These are phyloP conservation scores for Aethina tumida DNA, from an alignment of 1,140 invertebrate genomes.

Conservation along the genomic window DNA sequence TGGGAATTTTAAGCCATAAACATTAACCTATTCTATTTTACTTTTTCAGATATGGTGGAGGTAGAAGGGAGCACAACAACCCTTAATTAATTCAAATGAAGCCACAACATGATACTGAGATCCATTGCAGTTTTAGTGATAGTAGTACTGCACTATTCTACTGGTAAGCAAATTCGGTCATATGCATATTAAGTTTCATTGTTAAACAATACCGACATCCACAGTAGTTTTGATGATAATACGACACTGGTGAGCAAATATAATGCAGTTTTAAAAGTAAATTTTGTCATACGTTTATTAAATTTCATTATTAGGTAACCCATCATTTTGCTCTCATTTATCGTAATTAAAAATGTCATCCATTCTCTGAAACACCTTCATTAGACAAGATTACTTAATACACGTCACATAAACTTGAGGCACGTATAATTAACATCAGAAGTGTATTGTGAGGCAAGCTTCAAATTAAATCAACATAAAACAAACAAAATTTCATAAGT, in stretches of 20 bases:
- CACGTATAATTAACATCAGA: no score
- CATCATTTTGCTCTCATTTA: background rate
- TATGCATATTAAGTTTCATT: background rate
- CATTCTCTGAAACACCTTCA: no score
- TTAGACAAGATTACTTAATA: no score
- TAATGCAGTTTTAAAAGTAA: no score
- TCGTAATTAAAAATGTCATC: background rate
- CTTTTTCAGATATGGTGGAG: background rate
- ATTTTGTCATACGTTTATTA: no score
- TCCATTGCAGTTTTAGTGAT: background rate
- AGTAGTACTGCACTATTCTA: background rate
- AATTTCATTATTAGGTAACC: background rate
- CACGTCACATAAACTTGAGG: no score
- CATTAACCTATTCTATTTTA: background rate
- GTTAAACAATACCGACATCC: background rate
- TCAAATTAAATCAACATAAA: no score
- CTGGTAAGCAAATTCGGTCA: background rate
- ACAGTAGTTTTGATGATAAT: no score
- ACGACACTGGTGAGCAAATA: no score
- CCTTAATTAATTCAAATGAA: background rate
- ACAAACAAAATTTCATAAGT: no score
- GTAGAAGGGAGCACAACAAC: no score
- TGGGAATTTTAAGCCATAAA: background rate
- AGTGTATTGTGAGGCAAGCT: no score
- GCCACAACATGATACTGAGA: slow-evolving; percentile 2